Percentiles rank a stretch among this genome's conserved stretches.
Conservation (phyloP, 2,888 invertebrate species). For the Watsonalla binaria region DNA sequence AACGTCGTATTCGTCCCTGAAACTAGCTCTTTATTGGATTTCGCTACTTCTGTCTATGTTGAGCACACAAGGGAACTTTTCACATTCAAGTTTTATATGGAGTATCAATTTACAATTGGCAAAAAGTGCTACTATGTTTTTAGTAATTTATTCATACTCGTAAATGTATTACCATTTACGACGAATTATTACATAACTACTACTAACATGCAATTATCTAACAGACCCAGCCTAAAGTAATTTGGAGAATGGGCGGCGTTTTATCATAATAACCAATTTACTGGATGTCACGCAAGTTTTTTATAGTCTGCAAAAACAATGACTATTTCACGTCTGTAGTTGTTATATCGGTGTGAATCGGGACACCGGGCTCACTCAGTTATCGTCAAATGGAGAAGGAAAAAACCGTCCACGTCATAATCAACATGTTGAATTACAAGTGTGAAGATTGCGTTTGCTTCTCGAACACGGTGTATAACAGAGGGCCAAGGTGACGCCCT, state of each 20-base stretch:
- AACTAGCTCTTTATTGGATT: too few relatives aligned
- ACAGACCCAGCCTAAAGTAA: not conserved
- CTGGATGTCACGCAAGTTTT: not conserved
- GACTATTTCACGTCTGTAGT: slow-evolving; percentile 17
- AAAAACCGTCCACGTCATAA: not conserved
- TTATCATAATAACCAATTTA: not conserved
- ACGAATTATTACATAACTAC: not conserved
- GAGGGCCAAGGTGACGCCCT: too few relatives aligned
- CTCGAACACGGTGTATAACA: too few relatives aligned
- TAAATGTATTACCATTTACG: not conserved
- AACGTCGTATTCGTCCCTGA: too few relatives aligned
- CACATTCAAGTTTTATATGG: too few relatives aligned
- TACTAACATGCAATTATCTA: not conserved
- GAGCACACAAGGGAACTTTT: too few relatives aligned
- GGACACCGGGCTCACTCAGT: slow-evolving; percentile 16
- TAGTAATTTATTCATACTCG: not conserved
- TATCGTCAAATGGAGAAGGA: not conserved
- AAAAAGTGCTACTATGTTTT: too few relatives aligned
- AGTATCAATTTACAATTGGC: too few relatives aligned
- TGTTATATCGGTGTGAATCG: slow-evolving; percentile 28
- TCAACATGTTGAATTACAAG: not conserved
- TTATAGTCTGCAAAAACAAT: not conserved
- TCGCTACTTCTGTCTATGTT: too few relatives aligned
- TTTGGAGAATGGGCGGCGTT: not conserved
- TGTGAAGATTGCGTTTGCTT: too few relatives aligned